Evolutionary conservation across 2,888 invertebrate genomes (phyloP).

Genomic region (Sinohyriopsis cumingii): DNA sequence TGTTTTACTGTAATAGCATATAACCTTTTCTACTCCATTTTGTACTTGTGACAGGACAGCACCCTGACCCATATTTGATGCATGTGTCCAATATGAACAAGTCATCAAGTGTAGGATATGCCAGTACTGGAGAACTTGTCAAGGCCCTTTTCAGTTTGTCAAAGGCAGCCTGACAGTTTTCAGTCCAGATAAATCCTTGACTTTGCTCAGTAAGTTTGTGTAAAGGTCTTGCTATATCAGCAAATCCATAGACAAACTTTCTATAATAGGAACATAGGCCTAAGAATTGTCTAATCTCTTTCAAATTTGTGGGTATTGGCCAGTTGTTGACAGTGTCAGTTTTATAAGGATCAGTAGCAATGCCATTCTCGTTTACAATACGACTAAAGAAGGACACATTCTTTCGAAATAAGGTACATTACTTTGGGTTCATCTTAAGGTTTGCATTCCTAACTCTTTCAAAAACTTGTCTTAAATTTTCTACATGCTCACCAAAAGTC

Average conservation of each 20-base stretch:
- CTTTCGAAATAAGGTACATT: slow-evolving; percentile 8
- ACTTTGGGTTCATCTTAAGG: slow-evolving; percentile 7
- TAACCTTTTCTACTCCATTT: slow-evolving; percentile 9
- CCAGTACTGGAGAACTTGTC: slow-evolving; percentile 10
- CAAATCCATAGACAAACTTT: slow-evolving; percentile 5
- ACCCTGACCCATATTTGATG: slow-evolving; percentile 15
- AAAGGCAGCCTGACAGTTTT: slow-evolving; percentile 3
- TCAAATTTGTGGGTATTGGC: neutral
- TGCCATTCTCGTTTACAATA: slow-evolving; percentile 25
- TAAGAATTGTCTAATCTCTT: slow-evolving; percentile 4
- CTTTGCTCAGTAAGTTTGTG: slow-evolving; percentile 4
- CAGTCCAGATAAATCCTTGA: slow-evolving; percentile 1
- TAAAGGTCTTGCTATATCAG: slow-evolving; percentile 7
- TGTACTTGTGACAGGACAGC: neutral
- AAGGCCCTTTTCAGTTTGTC: slow-evolving; percentile 1
- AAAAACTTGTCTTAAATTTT: too few relatives aligned
- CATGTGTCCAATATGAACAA: slow-evolving; percentile 21
- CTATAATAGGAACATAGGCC: slow-evolving; percentile 6
- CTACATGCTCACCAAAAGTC: too few relatives aligned
- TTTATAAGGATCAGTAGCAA: neutral
- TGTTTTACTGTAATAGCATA: slow-evolving; percentile 23
- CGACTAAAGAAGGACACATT: slow-evolving; percentile 39
- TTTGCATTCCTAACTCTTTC: slow-evolving; percentile 1
- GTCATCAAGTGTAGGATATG: slow-evolving; percentile 10
- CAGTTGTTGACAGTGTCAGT: neutral